Percentiles rank a stretch among this genome's conserved stretches.
Evolutionary conservation across 2,113 vertebrate genomes (phyloP).

Genomic region (Apaloderma vittatum): DNA sequence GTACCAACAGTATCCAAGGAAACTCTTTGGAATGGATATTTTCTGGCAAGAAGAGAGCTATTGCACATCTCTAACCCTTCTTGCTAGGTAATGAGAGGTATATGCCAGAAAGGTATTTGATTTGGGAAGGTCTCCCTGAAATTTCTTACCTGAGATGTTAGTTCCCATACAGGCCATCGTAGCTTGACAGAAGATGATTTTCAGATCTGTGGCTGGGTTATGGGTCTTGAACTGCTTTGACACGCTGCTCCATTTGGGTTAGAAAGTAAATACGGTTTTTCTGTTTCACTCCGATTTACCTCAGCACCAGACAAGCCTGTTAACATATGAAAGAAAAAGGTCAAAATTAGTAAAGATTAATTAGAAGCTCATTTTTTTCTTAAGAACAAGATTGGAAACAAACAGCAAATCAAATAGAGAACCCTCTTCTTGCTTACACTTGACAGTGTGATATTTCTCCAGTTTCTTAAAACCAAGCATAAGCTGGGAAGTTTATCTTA

Average conservation of each 20-base stretch:
- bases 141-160: rapidly evolving
- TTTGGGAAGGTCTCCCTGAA: not conserved
- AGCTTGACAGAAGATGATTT: not conserved
- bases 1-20: not conserved
- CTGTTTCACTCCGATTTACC: not conserved
- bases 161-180: not conserved
- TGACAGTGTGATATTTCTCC: not conserved
- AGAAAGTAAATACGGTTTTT: not conserved
- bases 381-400: not conserved
- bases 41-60: not conserved
- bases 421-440: not conserved
- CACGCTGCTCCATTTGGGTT: not conserved
- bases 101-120: not conserved
- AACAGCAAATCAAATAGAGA: not conserved
- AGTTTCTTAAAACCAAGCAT: not conserved
- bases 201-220: not conserved
- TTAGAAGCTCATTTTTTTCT: not conserved
- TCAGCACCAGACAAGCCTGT: not conserved
- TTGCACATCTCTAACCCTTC: not conserved
- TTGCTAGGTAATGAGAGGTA: not conserved
- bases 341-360: not conserved
- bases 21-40: not conserved
- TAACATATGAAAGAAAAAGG: not conserved
- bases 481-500: not conserved
- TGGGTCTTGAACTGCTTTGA: not conserved